Conservation (phyloP, 1,140 invertebrate genomes). For the Sycobia sp. region DNA sequence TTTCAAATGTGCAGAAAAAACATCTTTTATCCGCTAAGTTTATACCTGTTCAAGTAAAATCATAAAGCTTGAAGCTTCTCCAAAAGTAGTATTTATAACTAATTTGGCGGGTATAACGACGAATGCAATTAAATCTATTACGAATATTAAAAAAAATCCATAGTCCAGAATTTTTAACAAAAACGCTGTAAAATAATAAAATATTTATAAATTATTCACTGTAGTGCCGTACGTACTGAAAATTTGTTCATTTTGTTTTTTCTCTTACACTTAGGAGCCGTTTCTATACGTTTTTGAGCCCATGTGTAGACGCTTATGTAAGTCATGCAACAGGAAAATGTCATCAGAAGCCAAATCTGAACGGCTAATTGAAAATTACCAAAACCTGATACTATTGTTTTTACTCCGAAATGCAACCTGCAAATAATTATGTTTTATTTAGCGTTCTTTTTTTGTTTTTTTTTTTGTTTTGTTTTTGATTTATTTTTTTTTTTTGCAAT, state of each 20-base stretch:
- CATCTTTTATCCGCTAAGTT: not conserved
- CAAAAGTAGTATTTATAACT: slow-evolving; percentile 63
- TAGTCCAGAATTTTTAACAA: slow-evolving; percentile 56
- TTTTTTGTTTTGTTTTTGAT: not conserved
- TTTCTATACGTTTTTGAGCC: slow-evolving; percentile 50
- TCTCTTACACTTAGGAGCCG: slow-evolving; percentile 53
- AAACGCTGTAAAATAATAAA: slow-evolving; percentile 34
- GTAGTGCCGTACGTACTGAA: not conserved
- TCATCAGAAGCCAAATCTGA: slow-evolving; percentile 65
- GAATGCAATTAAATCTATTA: slow-evolving; percentile 58
- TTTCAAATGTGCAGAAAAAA: not conserved
- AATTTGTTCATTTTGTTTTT: slow-evolving; percentile 1
- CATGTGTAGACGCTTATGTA: slow-evolving; percentile 66
- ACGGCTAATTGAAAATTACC: slow-evolving; percentile 64
- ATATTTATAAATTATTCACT: not conserved
- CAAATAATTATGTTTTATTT: slow-evolving; percentile 23
- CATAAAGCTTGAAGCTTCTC: slow-evolving; percentile 66
- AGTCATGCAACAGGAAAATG: slow-evolving; percentile 58
- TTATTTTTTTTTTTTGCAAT: no score
- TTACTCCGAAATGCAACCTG: slow-evolving; percentile 64
- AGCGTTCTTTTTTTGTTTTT: not conserved
- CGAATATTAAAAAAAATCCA: slow-evolving; percentile 51
- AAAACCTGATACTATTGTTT: slow-evolving; percentile 63
- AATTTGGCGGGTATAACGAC: slow-evolving; percentile 63
- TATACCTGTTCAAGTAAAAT: slow-evolving; percentile 68